Evolutionary conservation across 2,888 invertebrate genomes (phyloP), one percentile per base, ranked within the genome.

Genomic region (Tipula lateralis): DNA sequence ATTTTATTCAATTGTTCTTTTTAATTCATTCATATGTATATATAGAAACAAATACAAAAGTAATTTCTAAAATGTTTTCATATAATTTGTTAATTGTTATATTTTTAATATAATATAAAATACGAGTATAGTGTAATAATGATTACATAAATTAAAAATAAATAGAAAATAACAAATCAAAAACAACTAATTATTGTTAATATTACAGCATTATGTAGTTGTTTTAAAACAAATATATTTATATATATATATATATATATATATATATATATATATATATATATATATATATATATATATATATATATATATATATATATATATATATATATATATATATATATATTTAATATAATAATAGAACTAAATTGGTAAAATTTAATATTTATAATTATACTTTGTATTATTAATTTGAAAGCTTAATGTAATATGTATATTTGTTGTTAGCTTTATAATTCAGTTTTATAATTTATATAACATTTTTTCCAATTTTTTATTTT

Each of bases 361-460:
- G 19, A 66, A 66, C 66, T 66, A 66, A 66, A 66, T 66, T 66
- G 66, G 66, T 66, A 24, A 66, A n/a, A 66, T 66, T 50, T 50
- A 50, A 12, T 50, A 19, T 50, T 16, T 50, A 16, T 16, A 66
- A 66, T 66, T 24, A 66, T 66, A 66, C 19, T 66, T n/a, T n/a
- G n/a, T 9, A 66, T 66, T 66, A 24, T 66, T 66, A 24, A n/a
- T 66, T 66, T 66, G 24, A 24, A 24, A 66, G 24, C 66, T 66
- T 7, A n/a, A 66, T 24, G 7, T n/a, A n/a, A 44, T 44, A 44
- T 44, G n/a, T 32, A 32, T 32, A 32, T n/a, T 44, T 44, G 3
- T 66, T 19, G 13, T 39, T 39, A 39, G 9, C 13, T 39, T 50
- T 50, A 16, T 50, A 50, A 50, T 19, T 16, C 16, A 50, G 19